phyloP scores from a whole-genome alignment of 2,113 vertebrate species.

The Mormoops blainvillei region DNA sequence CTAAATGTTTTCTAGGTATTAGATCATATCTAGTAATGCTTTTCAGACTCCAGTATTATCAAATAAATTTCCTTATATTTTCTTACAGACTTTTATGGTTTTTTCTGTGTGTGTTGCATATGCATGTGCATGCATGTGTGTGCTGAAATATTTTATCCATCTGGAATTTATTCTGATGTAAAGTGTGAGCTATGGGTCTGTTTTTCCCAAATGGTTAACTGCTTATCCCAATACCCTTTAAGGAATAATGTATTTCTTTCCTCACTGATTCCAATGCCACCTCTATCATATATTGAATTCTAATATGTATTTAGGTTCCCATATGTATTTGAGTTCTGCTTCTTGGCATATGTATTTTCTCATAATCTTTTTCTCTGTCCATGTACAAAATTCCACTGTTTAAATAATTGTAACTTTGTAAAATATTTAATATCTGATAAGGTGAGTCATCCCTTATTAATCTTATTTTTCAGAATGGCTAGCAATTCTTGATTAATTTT shows the following conservation, averaged over 20 bases:
- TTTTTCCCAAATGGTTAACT: background rate
- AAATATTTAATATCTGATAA: slow-evolving; percentile 15
- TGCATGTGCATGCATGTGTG: background rate
- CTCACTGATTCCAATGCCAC: background rate
- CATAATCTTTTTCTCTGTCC: background rate
- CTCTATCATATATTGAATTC: background rate
- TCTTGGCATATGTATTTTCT: background rate
- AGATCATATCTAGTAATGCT: background rate
- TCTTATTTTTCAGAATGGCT: slow-evolving; percentile 11
- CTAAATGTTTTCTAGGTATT: background rate
- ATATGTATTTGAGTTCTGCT: background rate
- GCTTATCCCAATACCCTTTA: background rate
- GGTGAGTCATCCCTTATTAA: background rate
- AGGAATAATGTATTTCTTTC: background rate
- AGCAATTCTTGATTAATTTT: background rate
- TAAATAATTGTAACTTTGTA: background rate
- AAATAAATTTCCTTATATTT: background rate
- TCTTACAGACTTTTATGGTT: background rate
- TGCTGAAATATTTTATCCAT: background rate
- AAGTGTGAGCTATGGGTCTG: background rate
- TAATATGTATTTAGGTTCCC: background rate
- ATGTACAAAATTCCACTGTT: background rate
- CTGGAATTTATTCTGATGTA: background rate
- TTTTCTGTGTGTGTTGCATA: background rate
- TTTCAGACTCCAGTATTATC: background rate